Percentiles rank a stretch among this genome's conserved stretches.
These are phyloP conservation scores for Plecturocebus donacophilus DNA, from an alignment of 2,113 vertebrate genomes.

Conservation along the genomic window DNA sequence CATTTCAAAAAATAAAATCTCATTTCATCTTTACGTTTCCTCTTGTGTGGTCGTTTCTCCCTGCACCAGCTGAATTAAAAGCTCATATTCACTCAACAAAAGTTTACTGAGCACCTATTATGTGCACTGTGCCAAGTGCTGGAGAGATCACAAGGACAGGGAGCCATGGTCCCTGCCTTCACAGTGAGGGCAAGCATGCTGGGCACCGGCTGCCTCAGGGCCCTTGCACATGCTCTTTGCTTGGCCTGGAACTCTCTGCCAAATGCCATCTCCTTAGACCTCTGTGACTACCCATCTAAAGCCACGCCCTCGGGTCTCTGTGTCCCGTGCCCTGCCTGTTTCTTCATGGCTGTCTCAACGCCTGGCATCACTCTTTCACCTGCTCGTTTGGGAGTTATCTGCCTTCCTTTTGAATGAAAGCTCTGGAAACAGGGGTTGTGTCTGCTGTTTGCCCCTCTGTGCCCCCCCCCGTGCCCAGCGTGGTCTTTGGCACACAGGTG, in stretches of 20 bases:
- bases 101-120: rapidly evolving
- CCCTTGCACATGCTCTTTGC: not conserved
- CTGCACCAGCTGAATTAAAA: not conserved
- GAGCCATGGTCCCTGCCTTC: not conserved
- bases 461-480: not conserved
- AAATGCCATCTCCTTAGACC: not conserved
- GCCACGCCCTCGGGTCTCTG: not conserved
- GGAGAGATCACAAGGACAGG: not conserved
- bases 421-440: not conserved
- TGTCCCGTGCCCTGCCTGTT: not conserved
- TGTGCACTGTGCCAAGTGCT: too few species aligned
- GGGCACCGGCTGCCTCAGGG: not conserved
- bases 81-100: not conserved
- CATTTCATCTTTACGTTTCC: not conserved
- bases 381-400: not conserved
- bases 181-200: rapidly evolving
- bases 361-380: not conserved
- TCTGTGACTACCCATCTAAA: not conserved
- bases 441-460: too few species aligned
- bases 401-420: not conserved
- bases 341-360: not conserved
- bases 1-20: too few species aligned
- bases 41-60: rapidly evolving
- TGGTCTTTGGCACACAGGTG: not conserved
- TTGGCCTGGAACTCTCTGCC: not conserved